phyloP scores from a whole-genome alignment of 1,140 invertebrate genomes.

The Homalodisca vitripennis region DNA sequence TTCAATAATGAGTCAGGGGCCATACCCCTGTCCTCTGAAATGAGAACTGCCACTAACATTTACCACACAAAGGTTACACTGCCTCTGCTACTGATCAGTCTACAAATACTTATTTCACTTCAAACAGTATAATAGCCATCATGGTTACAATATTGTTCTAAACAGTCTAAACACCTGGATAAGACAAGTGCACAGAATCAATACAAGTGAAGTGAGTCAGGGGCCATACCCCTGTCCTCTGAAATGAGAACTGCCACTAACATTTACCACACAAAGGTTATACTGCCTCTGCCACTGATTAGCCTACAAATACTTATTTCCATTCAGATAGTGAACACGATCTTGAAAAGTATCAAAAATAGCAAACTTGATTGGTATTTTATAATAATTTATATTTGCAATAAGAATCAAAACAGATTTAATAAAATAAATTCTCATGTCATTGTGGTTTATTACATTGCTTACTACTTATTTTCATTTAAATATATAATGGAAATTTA shows the following conservation, averaged over 20 bases:
- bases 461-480: no score
- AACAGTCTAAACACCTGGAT: neutral
- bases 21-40: neutral
- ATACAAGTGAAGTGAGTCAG: neutral
- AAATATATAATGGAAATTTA: no score
- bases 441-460: no score
- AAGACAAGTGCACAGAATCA: neutral
- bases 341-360: no score
- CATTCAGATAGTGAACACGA: neutral
- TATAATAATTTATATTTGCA: no score
- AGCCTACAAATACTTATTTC: neutral
- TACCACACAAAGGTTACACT: constrained; percentile 12
- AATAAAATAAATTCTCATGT: no score
- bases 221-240: neutral
- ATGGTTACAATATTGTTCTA: neutral
- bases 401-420: no score
- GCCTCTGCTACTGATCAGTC: neutral
- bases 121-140: neutral
- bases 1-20: no score
- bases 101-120: neutral
- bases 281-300: neutral
- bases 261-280: neutral
- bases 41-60: constrained; percentile 1
- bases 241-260: neutral
- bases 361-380: no score